Conservation (phyloP, 2,797 vertebrate genomes). For the Leptoclinus maculatus region DNA sequence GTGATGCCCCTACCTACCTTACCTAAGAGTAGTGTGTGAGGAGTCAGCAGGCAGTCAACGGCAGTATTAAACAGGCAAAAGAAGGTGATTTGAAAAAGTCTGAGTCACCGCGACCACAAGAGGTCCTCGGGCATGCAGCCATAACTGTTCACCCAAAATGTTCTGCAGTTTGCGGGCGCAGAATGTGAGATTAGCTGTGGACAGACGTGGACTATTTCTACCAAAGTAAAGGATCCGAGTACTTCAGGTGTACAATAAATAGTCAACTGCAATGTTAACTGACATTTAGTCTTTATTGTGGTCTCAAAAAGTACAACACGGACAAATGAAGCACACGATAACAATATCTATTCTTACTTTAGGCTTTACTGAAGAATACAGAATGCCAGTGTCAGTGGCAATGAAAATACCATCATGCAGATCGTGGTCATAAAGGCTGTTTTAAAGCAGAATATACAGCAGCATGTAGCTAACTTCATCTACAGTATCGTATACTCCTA, state of each 20-base stretch:
- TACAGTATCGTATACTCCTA: conserved; percentile 56
- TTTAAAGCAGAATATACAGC: conserved; percentile 78
- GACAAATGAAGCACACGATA: conserved; percentile 65
- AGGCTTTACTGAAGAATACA: conserved; percentile 47
- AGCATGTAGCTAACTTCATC: conserved; percentile 59
- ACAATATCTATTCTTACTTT: conserved; percentile 58
- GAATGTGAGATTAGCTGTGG: background rate
- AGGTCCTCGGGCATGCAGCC: background rate
- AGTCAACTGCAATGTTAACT: background rate
- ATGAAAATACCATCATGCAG: conserved; percentile 74
- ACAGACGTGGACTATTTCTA: background rate
- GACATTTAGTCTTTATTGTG: conserved; percentile 74
- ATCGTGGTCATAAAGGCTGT: conserved; percentile 46
- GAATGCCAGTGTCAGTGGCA: conserved; percentile 36
- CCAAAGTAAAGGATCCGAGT: background rate
- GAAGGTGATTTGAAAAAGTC: background rate
- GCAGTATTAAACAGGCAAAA: background rate
- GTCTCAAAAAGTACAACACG: conserved; percentile 78
- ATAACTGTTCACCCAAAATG: background rate
- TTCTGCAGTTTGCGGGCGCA: background rate
- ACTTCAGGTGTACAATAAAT: background rate
- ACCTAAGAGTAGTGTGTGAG: background rate
- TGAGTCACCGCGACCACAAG: background rate
- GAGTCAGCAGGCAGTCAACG: background rate
- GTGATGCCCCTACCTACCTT: too few species aligned